phyloP scores from a whole-genome alignment of 2,888 invertebrate genomes.

The Anthophora plumipes region DNA sequence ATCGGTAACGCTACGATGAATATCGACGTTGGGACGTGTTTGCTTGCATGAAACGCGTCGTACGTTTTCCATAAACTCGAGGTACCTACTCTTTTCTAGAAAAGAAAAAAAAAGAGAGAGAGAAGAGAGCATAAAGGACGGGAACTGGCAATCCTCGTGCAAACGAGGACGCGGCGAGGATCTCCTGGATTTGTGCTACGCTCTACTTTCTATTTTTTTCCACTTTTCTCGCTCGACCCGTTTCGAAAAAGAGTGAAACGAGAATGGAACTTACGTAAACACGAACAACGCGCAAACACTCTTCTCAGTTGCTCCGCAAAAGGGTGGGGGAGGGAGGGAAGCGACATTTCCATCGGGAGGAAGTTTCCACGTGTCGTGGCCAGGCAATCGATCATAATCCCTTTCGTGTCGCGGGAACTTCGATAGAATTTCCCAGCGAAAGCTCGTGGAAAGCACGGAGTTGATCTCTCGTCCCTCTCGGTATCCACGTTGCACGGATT shows the following conservation, averaged over 20 bases:
- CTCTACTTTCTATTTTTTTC: neutral
- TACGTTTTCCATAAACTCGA: neutral
- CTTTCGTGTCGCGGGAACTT: slow-evolving; percentile 27
- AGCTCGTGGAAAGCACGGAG: slow-evolving; percentile 18
- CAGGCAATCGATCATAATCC: slow-evolving; percentile 36
- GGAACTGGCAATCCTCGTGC: neutral
- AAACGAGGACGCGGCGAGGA: neutral
- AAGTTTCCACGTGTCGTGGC: neutral
- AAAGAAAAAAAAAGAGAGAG: neutral
- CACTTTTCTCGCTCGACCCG: neutral
- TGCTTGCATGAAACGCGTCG: neutral
- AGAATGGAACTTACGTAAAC: slow-evolving; percentile 15
- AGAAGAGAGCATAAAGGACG: neutral
- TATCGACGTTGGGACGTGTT: slow-evolving; percentile 28
- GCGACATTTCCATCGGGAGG: neutral
- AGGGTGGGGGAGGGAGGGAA: too few relatives aligned
- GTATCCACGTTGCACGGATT: slow-evolving; percentile 15
- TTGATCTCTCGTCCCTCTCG: neutral
- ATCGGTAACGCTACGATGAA: slow-evolving; percentile 15
- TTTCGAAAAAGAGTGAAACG: neutral
- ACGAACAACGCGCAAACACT: neutral
- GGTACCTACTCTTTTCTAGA: neutral
- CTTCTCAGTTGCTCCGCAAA: too few relatives aligned
- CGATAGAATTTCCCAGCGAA: slow-evolving; percentile 15
- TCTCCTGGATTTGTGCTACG: neutral